These are phyloP conservation scores for Pycnonotus jocosus DNA, from an alignment of 2,113 vertebrate genomes.

Conservation along the genomic window DNA sequence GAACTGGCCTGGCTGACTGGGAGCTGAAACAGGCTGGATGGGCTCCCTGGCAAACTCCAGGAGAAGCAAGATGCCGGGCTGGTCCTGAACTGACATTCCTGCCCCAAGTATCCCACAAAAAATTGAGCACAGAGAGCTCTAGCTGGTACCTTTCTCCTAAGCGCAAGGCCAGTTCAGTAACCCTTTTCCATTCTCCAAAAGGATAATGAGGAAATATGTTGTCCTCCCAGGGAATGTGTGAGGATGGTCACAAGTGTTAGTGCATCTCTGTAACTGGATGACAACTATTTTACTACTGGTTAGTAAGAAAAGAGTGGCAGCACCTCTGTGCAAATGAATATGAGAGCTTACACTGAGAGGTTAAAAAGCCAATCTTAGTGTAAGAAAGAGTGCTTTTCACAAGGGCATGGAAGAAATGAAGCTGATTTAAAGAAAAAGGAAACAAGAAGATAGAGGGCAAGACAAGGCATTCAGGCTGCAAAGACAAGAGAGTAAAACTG, in stretches of 20 bases:
- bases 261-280: background rate
- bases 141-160: background rate
- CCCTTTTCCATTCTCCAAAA: background rate
- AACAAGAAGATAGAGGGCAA: background rate
- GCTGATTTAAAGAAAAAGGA: background rate
- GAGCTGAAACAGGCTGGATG: background rate
- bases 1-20: background rate
- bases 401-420: background rate
- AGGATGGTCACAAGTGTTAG: background rate
- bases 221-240: background rate
- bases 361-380: background rate
- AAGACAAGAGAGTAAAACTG: background rate
- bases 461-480: background rate
- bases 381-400: background rate
- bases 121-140: background rate
- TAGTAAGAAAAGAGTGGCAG: background rate
- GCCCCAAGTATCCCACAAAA: background rate
- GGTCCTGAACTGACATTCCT: background rate
- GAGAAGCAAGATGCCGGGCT: background rate
- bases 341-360: background rate
- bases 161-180: background rate
- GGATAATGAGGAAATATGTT: background rate
- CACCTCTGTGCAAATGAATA: background rate
- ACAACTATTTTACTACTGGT: background rate
- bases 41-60: background rate